These are phyloP conservation scores for Scophthalmus maximus DNA, from an alignment of 2,113 vertebrate species.

Conservation along the genomic window DNA sequence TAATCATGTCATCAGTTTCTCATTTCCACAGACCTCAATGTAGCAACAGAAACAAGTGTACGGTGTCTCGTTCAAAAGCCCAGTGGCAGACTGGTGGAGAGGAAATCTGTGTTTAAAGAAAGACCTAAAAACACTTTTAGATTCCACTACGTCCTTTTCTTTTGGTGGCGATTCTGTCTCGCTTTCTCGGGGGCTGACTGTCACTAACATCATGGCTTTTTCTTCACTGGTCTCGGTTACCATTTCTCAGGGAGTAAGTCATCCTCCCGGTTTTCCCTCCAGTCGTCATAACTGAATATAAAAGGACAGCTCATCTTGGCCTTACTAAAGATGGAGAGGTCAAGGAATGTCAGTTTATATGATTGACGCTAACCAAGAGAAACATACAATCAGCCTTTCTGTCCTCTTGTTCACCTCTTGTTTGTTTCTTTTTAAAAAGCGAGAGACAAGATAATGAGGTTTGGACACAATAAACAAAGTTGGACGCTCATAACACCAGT, in stretches of 20 bases:
- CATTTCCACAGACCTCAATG: conserved; percentile 8
- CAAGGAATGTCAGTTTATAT: conserved; percentile 48
- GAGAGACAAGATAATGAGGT: neutral
- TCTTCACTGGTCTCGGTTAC: conserved; percentile 46
- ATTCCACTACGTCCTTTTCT: conserved; percentile 4
- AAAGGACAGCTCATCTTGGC: conserved; percentile 20
- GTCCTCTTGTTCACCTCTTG: neutral
- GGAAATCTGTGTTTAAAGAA: conserved; percentile 14
- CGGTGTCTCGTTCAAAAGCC: no score
- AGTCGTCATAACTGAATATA: conserved; percentile 26
- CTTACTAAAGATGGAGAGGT: conserved; percentile 21
- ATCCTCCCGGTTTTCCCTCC: conserved; percentile 36
- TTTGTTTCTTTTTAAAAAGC: conserved; percentile 7
- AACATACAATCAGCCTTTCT: conserved; percentile 41
- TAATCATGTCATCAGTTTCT: no score
- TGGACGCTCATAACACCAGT: neutral
- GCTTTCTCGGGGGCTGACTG: conserved; percentile 36
- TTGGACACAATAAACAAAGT: neutral
- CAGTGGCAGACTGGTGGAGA: neutral
- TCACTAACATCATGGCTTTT: conserved; percentile 60
- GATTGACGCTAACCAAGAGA: conserved; percentile 13
- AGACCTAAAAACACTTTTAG: neutral
- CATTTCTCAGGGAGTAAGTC: conserved; percentile 44
- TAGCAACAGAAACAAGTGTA: neutral
- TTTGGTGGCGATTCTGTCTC: conserved; percentile 55